A percentile compares a stretch with the other conserved stretches of the same genome.
Conservation (phyloP, 2,888 invertebrate genomes). For the Alentia gelatinosa region DNA sequence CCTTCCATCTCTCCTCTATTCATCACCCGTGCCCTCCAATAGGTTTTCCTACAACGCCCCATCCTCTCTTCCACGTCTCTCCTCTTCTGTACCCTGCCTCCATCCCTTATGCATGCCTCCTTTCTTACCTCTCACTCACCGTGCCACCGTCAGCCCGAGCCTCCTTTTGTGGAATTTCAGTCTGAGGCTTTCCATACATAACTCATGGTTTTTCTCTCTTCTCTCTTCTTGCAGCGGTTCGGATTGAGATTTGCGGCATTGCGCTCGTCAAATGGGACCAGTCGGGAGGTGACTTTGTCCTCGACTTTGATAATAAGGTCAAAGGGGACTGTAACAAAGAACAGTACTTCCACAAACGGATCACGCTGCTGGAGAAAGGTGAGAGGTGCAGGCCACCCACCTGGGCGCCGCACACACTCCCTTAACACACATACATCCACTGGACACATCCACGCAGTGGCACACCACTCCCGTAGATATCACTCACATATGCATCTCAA, state of each 20-base stretch:
- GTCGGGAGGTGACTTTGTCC: slow-evolving; percentile 25
- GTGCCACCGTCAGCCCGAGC: too few species aligned
- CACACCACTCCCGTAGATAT: too few species aligned
- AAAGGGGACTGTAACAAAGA: slow-evolving; percentile 62
- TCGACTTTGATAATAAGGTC: slow-evolving; percentile 56
- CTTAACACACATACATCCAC: too few species aligned
- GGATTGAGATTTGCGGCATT: slow-evolving; percentile 63
- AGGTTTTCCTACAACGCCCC: background rate
- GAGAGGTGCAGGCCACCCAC: background rate
- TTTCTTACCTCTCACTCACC: background rate
- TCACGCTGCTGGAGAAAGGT: slow-evolving; percentile 65
- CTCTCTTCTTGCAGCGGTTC: slow-evolving; percentile 58
- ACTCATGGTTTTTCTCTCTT: too few species aligned
- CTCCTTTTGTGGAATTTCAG: too few species aligned
- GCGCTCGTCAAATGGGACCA: slow-evolving; percentile 64
- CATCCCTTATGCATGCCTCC: background rate
- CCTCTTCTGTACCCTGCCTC: background rate
- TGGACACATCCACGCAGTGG: too few species aligned
- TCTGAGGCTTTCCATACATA: too few species aligned
- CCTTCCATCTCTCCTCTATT: background rate
- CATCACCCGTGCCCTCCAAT: background rate
- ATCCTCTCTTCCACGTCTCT: background rate
- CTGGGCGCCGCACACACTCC: too few species aligned
- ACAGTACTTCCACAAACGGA: slow-evolving; percentile 64
- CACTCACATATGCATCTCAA: too few species aligned